Base-by-base conservation (phyloP, 2,888 invertebrate species). In the Lasiommata megera region DNA sequence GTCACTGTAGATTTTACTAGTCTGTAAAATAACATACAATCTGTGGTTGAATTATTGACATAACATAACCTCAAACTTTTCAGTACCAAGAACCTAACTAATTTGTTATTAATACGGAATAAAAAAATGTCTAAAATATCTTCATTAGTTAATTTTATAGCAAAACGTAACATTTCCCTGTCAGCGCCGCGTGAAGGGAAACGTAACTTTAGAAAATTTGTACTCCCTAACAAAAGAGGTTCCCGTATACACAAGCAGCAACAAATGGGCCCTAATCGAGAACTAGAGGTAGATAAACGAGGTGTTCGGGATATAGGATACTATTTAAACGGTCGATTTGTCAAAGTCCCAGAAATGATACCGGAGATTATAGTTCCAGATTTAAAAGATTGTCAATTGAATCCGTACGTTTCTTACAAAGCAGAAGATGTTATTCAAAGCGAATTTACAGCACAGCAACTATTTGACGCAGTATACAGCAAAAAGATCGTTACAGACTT, bases 301-400 rank as follows among this genome's bases (percentile, higher is more conserved):
- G 96, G 96, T 14, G 94, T 94, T 0, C 92, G 94, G 54, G 92
- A 93, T 53, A 87, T 90, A 5, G 97, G 96, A 6, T 92, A 92
- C 64, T 68, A 57, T 3, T 65, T 92, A 3, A 84, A 93, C 47
- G 93, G 92, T 0, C 88, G 91, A 64, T 95, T 92, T 73, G 79
- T 93, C 0, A 69, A 78, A 11, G 88, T 99, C 3, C 95, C 96
- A 0, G 98, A 99, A 91, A 97, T 95, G 94, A 93, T 97, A 64
- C 98, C 99, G 0, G 96, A 98, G 76, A 78, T 99, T 12, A 93
- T 99, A 56, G 98, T 99, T 1, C 99, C 99, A 0, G 94, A 98
- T 80, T 84, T 99, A 18, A 94, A 92, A 63, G 94, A 92, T 66
- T 99, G 95, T 74, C 88, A 94, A 84, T 84, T 99, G 16, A 97